Conservation (phyloP, 2,888 invertebrate genomes). For the Cephus sareptanus region DNA sequence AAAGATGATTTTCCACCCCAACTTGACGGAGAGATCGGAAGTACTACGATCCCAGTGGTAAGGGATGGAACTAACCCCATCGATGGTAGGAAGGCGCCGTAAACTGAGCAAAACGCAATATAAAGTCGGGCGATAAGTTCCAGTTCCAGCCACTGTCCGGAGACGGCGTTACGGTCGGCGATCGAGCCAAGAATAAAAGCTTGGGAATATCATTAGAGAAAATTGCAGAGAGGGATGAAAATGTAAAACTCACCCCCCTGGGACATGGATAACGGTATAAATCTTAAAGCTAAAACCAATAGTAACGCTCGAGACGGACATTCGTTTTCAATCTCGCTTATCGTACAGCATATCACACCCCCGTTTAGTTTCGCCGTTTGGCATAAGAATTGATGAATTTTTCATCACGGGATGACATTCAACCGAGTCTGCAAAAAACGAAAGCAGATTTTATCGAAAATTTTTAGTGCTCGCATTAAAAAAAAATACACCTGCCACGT, state of each 20-base stretch:
- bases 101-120: neutral
- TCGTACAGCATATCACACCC: slow-evolving; percentile 23
- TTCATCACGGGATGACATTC: neutral
- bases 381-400: slow-evolving; percentile 22
- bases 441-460: neutral
- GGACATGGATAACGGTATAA: slow-evolving; percentile 22
- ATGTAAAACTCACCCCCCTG: neutral
- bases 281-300: slow-evolving; percentile 28
- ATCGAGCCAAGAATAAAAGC: neutral
- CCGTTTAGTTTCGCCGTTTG: slow-evolving; percentile 40
- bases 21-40: neutral
- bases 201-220: neutral
- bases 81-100: neutral
- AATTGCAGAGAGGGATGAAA: neutral
- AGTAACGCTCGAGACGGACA: slow-evolving; percentile 15
- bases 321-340: slow-evolving; percentile 39
- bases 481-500: neutral
- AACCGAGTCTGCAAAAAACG: neutral
- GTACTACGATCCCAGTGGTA: neutral
- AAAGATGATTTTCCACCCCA: too few species aligned
- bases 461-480: neutral
- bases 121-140: neutral
- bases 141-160: neutral
- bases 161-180: neutral
- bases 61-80: neutral